phyloP scores from a whole-genome alignment of 2,797 vertebrate genomes.

The Hoplostethus atlanticus region DNA sequence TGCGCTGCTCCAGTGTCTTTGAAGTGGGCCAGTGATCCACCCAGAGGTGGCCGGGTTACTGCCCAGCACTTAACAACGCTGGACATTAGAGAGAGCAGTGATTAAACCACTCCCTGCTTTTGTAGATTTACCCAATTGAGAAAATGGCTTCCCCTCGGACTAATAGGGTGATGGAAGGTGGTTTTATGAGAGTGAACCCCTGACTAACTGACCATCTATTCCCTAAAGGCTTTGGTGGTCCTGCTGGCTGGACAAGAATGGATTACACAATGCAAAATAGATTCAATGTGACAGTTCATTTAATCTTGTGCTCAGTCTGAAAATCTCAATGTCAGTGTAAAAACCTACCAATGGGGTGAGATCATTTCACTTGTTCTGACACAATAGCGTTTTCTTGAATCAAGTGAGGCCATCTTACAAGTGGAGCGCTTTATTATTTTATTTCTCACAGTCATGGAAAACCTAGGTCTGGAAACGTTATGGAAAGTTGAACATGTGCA shows the following conservation, averaged over 20 bases:
- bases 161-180: conserved; percentile 55
- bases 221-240: conserved; percentile 27
- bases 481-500: no score
- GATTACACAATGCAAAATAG: neutral
- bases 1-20: conserved; percentile 46
- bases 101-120: conserved; percentile 59
- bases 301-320: no score
- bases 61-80: conserved; percentile 48
- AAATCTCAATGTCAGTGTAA: no score
- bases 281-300: no score
- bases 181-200: conserved; percentile 50
- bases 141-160: conserved; percentile 47
- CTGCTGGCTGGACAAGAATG: neutral
- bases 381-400: neutral
- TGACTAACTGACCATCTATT: conserved; percentile 41
- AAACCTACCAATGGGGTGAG: neutral
- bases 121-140: conserved; percentile 56
- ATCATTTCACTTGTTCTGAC: neutral
- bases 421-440: no score
- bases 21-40: conserved; percentile 58
- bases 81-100: conserved; percentile 51
- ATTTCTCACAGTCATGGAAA: no score
- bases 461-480: no score
- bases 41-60: conserved; percentile 30
- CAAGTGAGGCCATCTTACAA: no score